Percentiles rank a stretch among this genome's conserved stretches.
Conservation (phyloP, 2,888 invertebrate genomes). For the Melieria omissa region DNA sequence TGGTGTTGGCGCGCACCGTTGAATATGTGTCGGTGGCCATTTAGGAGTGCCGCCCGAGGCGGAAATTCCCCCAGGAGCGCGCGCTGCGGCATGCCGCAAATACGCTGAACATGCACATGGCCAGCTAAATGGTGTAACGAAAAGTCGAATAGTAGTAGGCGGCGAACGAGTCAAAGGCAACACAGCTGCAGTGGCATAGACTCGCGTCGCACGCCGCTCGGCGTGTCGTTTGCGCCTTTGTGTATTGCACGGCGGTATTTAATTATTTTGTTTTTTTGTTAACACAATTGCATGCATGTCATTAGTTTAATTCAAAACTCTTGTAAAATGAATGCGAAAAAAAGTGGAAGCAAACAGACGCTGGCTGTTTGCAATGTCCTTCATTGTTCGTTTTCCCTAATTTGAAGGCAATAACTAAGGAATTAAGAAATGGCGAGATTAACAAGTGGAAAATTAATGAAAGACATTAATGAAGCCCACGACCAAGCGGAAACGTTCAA, state of each 20-base stretch:
- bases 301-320: constrained; percentile 37
- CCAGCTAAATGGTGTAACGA: neutral
- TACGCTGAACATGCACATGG: constrained; percentile 4
- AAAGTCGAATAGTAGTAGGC: neutral
- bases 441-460: no score
- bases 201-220: neutral
- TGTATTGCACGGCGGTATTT: constrained; percentile 3
- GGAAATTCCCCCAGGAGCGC: constrained; percentile 3
- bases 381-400: no score
- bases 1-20: neutral
- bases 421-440: no score
- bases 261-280: constrained; percentile 17
- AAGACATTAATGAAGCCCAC: no score
- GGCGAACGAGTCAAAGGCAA: neutral
- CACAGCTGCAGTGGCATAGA: neutral
- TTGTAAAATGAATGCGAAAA: constrained; percentile 13
- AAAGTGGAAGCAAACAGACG: neutral
- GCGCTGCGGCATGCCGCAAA: neutral
- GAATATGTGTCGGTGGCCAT: neutral
- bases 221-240: constrained; percentile 17
- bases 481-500: no score
- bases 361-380: neutral
- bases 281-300: constrained; percentile 32
- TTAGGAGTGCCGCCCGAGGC: neutral
- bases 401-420: no score